Evolutionary conservation across 2,888 invertebrate species (phyloP), one percentile per base, ranked within the genome.

Genomic region (Lepetodrilus schrolli): DNA sequence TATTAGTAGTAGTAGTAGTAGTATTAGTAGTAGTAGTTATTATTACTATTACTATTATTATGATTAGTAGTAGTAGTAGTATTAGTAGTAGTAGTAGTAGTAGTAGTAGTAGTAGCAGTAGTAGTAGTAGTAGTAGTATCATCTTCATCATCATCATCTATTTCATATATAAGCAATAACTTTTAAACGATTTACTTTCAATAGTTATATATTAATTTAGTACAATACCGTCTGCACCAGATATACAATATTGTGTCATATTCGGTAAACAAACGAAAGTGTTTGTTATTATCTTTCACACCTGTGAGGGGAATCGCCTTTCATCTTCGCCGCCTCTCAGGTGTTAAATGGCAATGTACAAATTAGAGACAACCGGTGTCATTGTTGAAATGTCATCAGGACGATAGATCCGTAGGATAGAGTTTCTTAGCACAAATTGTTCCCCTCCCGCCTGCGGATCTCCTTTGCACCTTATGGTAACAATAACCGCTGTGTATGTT

Each of bases 381-480:
- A 58, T 58, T 58, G 58, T 58, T 30, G 17, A 23, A 58, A 30
- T 34, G 58, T 58, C 58, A 58, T 34, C 58, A n/a, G 4, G 26
- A 34, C 58, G 17, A 30, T 30, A 58, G 58, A 30, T 58, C 58
- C 34, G 58, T 8, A 26, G 58, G 58, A 58, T 58, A 58, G 30
- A 58, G 58, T 58, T 58, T 58, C 58, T 17, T n/a, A 30, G 34
- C 58, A 58, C 58, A 58, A 58, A 58, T 58, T 58, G 58, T 58
- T 30, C 17, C 34, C 23, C 58, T 58, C 58, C 58, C 58, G 58
- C 13, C 30, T 26, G 58, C 34, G 30, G 34, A 26, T 58, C 58
- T 7, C 13, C 58, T 30, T 13, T 58, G 34, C 34, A 58, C 34
- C 58, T 2, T 30, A 30, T 34, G 58, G 26, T 58, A 58, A 58